Evolutionary conservation across 2,888 invertebrate genomes (phyloP).

Genomic region (Bombylius major): DNA sequence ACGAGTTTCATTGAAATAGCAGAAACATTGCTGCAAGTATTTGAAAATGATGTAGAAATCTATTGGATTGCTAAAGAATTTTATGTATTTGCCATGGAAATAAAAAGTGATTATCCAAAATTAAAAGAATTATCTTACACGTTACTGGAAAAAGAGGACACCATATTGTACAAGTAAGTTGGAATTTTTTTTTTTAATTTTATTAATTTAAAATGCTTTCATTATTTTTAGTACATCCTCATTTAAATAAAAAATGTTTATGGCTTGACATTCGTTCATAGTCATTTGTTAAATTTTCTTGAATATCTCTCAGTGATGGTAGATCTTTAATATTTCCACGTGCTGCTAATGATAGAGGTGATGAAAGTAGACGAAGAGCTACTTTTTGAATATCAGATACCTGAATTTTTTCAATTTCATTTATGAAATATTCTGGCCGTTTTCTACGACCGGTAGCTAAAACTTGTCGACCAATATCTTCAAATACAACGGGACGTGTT

Average conservation of each 20-base stretch:
- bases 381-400: slow-evolving; percentile 73
- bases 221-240: background rate
- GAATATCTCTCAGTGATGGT: slow-evolving; percentile 63
- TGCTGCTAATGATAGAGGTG: slow-evolving; percentile 80
- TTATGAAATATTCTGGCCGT: slow-evolving; percentile 81
- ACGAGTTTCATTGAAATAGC: slow-evolving; percentile 52
- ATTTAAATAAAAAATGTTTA: slow-evolving; percentile 14
- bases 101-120: slow-evolving; percentile 50
- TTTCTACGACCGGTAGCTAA: slow-evolving; percentile 82
- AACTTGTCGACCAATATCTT: slow-evolving; percentile 95
- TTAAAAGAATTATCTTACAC: slow-evolving; percentile 52
- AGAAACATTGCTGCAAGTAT: slow-evolving; percentile 54
- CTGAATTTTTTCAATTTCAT: slow-evolving; percentile 78
- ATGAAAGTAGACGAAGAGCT: slow-evolving; percentile 70
- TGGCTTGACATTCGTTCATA: slow-evolving; percentile 27
- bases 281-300: slow-evolving; percentile 36
- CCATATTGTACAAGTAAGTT: slow-evolving; percentile 48
- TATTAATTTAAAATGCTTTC: background rate
- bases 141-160: slow-evolving; percentile 67
- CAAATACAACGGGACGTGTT: slow-evolving; percentile 94
- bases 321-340: slow-evolving; percentile 72
- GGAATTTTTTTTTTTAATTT: background rate
- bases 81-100: slow-evolving; percentile 52
- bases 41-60: slow-evolving; percentile 61
- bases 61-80: slow-evolving; percentile 76